Base-by-base conservation (phyloP, 2,888 invertebrate species). In the Ypsolopha sequella region DNA sequence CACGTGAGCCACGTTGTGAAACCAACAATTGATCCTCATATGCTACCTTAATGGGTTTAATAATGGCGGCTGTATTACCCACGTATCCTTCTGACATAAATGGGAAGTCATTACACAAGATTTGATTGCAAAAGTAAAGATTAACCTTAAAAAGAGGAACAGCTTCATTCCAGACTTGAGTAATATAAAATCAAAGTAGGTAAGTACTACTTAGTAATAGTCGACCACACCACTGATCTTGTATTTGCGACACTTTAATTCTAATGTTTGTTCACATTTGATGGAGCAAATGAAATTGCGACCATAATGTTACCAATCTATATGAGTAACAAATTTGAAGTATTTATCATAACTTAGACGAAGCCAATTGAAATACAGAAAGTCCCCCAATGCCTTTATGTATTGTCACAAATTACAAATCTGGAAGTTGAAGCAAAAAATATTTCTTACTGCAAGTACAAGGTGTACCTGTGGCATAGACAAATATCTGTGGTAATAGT, bases 241-340 rank as follows among this genome's bases (percentile, higher is more conserved):
- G 13, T 35, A n/a, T 46, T 47, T 47, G 47, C 47, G 36, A 47
- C 47, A 47, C 36, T 47, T 36, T 38, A 36, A 47, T 47, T 47
- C 36, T 47, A 8, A 24, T 24, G 24, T 24, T 24, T 24, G 4
- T 24, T n/a, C n/a, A n/a, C n/a, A n/a, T n/a, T n/a, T n/a, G n/a
- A n/a, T n/a, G n/a, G n/a, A n/a, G n/a, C n/a, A n/a, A n/a, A n/a
- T n/a, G n/a, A 24, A 24, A 24, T 24, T 24, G 24, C 4, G 4
- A 4, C 4, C 2, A 24, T 24, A 24, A 24, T n/a, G 24, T 24
- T 24, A 24, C 24, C 2, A 24, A 24, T 24, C 24, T 4, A 24
- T 24, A 24, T n/a, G n/a, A 24, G 24, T 24, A 24, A 24, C 24
- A 3, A 24, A 24, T 24, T 24, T 24, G 24, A 24, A 24, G 24